phyloP scores from a whole-genome alignment of 2,797 vertebrate genomes.

The Acanthurus lineatus region DNA sequence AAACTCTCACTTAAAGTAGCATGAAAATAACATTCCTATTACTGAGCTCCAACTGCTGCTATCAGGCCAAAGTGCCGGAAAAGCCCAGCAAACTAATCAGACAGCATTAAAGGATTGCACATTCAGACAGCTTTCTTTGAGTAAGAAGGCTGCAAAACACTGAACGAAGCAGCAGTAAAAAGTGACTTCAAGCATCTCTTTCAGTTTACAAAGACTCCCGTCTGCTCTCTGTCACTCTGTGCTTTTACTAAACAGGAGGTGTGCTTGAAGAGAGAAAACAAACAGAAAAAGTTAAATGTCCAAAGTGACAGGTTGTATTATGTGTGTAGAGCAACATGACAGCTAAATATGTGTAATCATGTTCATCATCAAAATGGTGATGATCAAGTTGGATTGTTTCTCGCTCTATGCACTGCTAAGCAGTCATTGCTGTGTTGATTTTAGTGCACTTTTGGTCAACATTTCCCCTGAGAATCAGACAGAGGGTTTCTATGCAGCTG shows the following conservation, averaged over 20 bases:
- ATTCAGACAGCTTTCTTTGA: constrained; percentile 56
- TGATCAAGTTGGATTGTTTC: constrained; percentile 15
- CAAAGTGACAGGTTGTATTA: constrained; percentile 13
- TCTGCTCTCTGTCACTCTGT: constrained; percentile 9
- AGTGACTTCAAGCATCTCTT: constrained; percentile 23
- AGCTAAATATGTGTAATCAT: constrained; percentile 32
- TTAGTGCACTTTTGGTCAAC: constrained; percentile 16
- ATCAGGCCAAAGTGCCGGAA: constrained; percentile 74
- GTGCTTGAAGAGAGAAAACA: constrained; percentile 23
- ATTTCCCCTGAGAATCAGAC: constrained; percentile 11
- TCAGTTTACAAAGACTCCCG: constrained; percentile 10
- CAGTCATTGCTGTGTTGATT: neutral
- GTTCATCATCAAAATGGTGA: constrained; percentile 30
- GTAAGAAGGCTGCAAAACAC: constrained; percentile 17
- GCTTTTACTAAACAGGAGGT: constrained; percentile 42
- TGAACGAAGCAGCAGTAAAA: constrained; percentile 30
- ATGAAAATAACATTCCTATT: constrained; percentile 78
- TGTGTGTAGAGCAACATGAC: constrained; percentile 3
- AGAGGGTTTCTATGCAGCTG: neutral
- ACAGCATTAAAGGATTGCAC: constrained; percentile 59
- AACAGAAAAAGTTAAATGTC: constrained; percentile 5
- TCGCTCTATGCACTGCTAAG: neutral
- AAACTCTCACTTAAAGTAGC: constrained; percentile 78
- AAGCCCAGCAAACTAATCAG: constrained; percentile 74
- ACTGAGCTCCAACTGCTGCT: constrained; percentile 66